Percentiles rank a stretch among this genome's conserved stretches.
phyloP scores from a whole-genome alignment of 2,113 vertebrate species.

The Callipepla californica region DNA sequence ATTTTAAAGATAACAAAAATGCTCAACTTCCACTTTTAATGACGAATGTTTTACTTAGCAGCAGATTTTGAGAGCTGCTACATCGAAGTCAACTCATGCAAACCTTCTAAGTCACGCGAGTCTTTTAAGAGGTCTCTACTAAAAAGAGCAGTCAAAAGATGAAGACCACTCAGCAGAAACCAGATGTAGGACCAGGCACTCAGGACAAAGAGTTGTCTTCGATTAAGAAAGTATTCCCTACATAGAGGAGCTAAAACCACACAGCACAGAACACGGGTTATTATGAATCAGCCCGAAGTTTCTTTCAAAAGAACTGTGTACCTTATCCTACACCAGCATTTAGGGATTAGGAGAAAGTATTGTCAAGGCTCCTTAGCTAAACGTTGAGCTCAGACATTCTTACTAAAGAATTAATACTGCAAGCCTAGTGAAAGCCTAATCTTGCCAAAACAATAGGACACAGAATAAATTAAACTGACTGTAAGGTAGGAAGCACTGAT shows the following conservation, averaged over 20 bases:
- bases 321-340: constrained; percentile 9
- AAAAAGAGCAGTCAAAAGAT: background rate
- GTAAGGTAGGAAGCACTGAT: background rate
- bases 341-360: constrained; percentile 17
- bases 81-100: background rate
- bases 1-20: background rate
- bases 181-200: background rate
- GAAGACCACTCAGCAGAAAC: background rate
- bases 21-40: background rate
- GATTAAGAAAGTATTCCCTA: background rate
- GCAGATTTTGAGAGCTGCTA: background rate
- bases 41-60: background rate
- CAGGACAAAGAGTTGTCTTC: background rate
- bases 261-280: background rate
- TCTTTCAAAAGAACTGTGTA: background rate
- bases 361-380: background rate
- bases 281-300: background rate
- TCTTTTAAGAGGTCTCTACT: background rate
- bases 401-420: constrained; percentile 8
- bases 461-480: background rate
- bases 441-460: background rate
- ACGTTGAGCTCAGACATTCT: background rate
- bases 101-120: background rate
- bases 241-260: background rate
- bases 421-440: background rate